Evolutionary conservation across 2,797 vertebrate species (phyloP), one percentile per base, ranked within the genome.

Genomic region (Atherinosoma microstoma): DNA sequence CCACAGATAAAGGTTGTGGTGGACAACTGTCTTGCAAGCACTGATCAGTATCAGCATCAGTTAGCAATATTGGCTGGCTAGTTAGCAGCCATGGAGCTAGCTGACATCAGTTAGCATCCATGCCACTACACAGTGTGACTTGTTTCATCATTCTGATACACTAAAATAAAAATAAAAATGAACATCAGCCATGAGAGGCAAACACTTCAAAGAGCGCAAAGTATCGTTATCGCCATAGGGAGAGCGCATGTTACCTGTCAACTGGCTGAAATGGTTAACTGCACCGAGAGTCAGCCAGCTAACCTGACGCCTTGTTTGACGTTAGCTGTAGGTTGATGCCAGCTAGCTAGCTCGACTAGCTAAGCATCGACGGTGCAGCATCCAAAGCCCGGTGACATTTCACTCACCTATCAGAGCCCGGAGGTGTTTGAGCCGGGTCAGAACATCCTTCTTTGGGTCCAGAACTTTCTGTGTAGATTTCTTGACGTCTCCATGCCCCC

Each of bases 391-490:
- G 74, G 82, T 87, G 90, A 85, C 90, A 83, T 85, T 88, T 80
- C 83, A 90, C 94, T 98, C 95, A 99, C 98, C 98, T 93, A 98
- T 91, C 89, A 99, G 93, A 18, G 97, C 95, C 56, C 97, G 95
- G 81, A 99, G 97, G 95, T 99, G 97, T 91, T 97, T 99, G 82
- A 98, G 93, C 45, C 98, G 97, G 78, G 98, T 98, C 80, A 97
- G 91, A 4, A 97, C 96, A 91, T 99, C 98, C 95, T 98, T 98
- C 95, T 97, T 98, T 89, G 97, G 96, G 95, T 99, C 98, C 96
- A 99, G 95, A 96, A 97, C 97, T 95, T 99, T 99, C 96, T 99
- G 98, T 91, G 96, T 96, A 94, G 98, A 99, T 96, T 99, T 99
- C 96, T 96, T 98, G 95, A 98, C 97, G 87, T 99, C 98, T 84